These are phyloP conservation scores for Sphinx pinastri DNA, from an alignment of 2,888 invertebrate genomes.

Conservation along the genomic window DNA sequence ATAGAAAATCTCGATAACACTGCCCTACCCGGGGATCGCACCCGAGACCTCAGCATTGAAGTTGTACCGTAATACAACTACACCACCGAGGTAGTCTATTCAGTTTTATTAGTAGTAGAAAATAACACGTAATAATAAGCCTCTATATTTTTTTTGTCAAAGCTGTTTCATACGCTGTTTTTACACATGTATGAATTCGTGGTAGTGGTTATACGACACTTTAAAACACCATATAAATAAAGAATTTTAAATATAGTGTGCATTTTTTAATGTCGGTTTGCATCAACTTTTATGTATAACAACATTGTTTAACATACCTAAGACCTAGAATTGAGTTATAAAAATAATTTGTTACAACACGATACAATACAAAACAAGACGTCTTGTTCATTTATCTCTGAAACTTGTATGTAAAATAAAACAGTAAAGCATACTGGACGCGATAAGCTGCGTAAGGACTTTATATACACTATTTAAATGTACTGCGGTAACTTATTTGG, in stretches of 20 bases:
- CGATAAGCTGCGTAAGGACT: constrained; percentile 35
- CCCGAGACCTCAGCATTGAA: no score
- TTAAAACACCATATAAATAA: constrained; percentile 1
- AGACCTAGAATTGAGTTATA: constrained; percentile 29
- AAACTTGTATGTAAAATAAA: constrained; percentile 31
- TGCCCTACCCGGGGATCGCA: no score
- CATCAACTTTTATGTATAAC: constrained; percentile 22
- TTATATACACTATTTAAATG: constrained; percentile 33
- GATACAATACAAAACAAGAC: constrained; percentile 28
- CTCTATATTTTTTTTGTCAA: neutral
- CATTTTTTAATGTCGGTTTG: neutral
- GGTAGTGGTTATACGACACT: neutral
- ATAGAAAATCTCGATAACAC: no score
- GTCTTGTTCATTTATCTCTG: constrained; percentile 32
- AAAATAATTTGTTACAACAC: constrained; percentile 29
- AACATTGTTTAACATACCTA: constrained; percentile 15
- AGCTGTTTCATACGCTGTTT: neutral
- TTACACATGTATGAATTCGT: neutral
- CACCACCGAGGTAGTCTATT: no score
- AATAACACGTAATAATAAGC: neutral
- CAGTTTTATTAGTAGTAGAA: neutral
- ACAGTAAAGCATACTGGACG: constrained; percentile 27
- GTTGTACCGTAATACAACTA: no score
- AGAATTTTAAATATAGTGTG: neutral
- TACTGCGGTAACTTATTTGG: constrained; percentile 33